These are phyloP conservation scores for Chaenocephalus aceratus DNA, from an alignment of 2,113 vertebrate species.

Conservation along the genomic window DNA sequence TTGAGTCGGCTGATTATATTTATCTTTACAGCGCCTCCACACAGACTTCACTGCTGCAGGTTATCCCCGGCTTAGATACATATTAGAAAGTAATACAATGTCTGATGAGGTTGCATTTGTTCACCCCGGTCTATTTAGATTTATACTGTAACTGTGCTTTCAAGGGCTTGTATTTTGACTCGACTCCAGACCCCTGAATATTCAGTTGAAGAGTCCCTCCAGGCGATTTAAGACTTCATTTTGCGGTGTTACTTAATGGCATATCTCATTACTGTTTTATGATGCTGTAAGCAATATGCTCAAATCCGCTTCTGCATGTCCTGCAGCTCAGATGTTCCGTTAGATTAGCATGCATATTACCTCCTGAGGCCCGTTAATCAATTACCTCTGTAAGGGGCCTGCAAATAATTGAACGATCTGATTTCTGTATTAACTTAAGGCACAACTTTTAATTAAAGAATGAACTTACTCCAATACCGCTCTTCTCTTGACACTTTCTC, in stretches of 20 bases:
- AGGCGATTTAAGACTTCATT: constrained; percentile 74
- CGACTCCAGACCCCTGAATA: constrained; percentile 53
- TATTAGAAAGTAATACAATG: constrained; percentile 44
- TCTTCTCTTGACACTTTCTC: constrained; percentile 40
- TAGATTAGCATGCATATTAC: constrained; percentile 71
- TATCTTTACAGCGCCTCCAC: constrained; percentile 26
- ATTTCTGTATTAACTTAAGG: constrained; percentile 68
- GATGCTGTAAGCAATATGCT: constrained; percentile 75
- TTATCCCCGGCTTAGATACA: constrained; percentile 39
- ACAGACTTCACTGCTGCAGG: constrained; percentile 30
- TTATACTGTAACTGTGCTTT: constrained; percentile 51
- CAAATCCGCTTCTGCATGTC: constrained; percentile 67
- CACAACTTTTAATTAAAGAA: constrained; percentile 67
- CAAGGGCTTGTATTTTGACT: constrained; percentile 68
- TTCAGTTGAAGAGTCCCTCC: constrained; percentile 73
- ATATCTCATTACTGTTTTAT: constrained; percentile 80
- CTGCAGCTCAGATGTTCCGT: constrained; percentile 69
- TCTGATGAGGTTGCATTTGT: constrained; percentile 58
- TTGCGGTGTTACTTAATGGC: constrained; percentile 76
- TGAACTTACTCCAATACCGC: constrained; percentile 45
- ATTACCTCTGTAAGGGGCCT: constrained; percentile 62
- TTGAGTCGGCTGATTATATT: constrained; percentile 17
- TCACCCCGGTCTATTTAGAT: constrained; percentile 58
- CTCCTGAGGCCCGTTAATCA: constrained; percentile 75
- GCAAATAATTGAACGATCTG: constrained; percentile 66